Percentiles rank a stretch among this genome's conserved stretches.
These are phyloP conservation scores for Thamnophis sirtalis DNA, from an alignment of 2,113 vertebrate genomes.

Conservation along the genomic window DNA sequence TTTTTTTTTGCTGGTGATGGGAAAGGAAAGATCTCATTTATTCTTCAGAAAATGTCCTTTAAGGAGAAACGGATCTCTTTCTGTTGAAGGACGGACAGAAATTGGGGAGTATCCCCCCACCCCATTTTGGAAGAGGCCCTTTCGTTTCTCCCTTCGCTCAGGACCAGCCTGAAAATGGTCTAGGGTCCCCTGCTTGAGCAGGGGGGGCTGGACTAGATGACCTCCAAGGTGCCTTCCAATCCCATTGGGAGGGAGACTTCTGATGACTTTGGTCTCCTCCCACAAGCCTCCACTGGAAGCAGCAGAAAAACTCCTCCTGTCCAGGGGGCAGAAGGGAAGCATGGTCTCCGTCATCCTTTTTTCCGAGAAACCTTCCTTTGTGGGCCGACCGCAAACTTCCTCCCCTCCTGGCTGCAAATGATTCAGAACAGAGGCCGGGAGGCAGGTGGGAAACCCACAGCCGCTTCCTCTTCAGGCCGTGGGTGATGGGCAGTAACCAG, in stretches of 20 bases:
- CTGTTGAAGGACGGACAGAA: no score
- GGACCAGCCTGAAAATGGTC: not conserved
- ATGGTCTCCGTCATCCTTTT: not conserved
- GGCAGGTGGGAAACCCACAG: accelerated
- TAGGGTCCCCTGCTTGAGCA: no score
- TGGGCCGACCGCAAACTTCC: not conserved
- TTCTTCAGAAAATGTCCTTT: not conserved
- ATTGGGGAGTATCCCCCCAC: no score
- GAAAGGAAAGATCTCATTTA: not conserved
- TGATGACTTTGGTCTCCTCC: not conserved
- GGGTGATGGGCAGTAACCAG: not conserved
- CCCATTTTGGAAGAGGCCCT: no score
- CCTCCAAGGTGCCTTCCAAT: not conserved
- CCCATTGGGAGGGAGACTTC: not conserved
- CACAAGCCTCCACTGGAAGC: no score
- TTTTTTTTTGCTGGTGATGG: not conserved
- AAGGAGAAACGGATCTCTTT: no score
- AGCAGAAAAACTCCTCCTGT: not conserved
- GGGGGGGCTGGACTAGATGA: not conserved
- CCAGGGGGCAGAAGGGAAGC: not conserved
- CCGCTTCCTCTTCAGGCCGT: not conserved
- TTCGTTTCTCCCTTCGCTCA: no score
- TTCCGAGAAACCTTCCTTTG: not conserved
- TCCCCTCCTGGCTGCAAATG: not conserved
- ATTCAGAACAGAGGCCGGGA: not conserved